Conservation (phyloP, 2,888 invertebrate genomes). For the Sussaba pulchella region DNA sequence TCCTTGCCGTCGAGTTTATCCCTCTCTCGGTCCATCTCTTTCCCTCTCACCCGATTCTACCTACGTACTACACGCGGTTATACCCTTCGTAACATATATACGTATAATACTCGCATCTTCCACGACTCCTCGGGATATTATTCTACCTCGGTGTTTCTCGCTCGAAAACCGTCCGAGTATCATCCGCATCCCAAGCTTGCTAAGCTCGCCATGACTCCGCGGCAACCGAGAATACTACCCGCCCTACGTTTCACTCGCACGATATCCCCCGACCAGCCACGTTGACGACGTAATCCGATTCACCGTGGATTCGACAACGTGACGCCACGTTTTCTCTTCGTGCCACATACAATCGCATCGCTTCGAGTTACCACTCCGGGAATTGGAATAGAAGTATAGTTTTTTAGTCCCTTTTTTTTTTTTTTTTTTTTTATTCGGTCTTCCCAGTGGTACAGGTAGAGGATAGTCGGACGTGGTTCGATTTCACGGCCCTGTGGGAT, state of each 20-base stretch:
- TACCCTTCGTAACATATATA: background rate
- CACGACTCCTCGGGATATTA: constrained; percentile 40
- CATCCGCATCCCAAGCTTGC: constrained; percentile 1
- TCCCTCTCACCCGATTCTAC: background rate
- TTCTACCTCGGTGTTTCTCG: constrained; percentile 41
- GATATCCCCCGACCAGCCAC: constrained; percentile 19
- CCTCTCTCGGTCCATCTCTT: background rate
- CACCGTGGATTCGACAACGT: constrained; percentile 49
- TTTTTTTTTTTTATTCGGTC: no score
- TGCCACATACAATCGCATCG: constrained; percentile 2
- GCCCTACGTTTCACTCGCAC: background rate
- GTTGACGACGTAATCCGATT: constrained; percentile 56
- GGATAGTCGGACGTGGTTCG: constrained; percentile 10
- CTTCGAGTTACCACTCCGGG: constrained; percentile 18
- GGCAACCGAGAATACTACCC: constrained; percentile 8
- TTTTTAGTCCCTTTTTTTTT: no score
- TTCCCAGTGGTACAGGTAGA: background rate
- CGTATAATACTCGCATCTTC: constrained; percentile 22
- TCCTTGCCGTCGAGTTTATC: constrained; percentile 2
- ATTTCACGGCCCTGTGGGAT: background rate
- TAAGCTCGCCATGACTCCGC: background rate
- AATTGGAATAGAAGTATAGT: no score
- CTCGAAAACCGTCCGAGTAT: background rate
- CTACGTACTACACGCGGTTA: background rate
- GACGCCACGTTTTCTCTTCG: constrained; percentile 43